phyloP scores from a whole-genome alignment of 2,888 invertebrate species.

The Plagodis dolabraria region DNA sequence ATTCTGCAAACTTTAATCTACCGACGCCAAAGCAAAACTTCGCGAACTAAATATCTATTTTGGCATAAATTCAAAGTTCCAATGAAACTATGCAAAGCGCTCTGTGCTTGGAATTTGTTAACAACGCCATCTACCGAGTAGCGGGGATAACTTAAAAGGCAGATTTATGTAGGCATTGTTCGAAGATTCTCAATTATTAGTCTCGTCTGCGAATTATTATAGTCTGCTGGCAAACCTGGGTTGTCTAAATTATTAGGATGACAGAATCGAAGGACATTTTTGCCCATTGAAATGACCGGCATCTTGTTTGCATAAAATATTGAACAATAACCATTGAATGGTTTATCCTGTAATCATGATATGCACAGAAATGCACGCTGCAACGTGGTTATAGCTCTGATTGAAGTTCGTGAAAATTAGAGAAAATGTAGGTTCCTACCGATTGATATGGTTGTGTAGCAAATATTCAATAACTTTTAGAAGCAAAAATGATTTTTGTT shows the following conservation, averaged over 20 bases:
- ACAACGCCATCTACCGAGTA: conserved; percentile 46
- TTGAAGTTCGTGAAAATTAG: no score
- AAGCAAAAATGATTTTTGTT: no score
- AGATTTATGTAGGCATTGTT: conserved; percentile 38
- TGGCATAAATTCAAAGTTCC: conserved; percentile 46
- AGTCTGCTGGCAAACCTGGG: neutral
- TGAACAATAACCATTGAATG: no score
- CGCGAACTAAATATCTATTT: conserved; percentile 35
- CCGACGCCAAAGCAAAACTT: conserved; percentile 35
- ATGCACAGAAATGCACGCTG: no score
- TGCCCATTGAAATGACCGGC: no score
- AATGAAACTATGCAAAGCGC: conserved; percentile 34
- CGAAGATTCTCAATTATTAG: conserved; percentile 11
- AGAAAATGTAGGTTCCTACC: no score
- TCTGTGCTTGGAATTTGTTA: conserved; percentile 33
- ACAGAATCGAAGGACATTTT: neutral
- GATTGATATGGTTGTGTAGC: no score
- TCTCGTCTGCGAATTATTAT: neutral
- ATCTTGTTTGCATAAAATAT: no score
- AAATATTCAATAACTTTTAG: no score
- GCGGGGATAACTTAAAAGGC: conserved; percentile 35
- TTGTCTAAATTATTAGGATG: conserved; percentile 1
- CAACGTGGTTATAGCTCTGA: no score
- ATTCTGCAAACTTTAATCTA: conserved; percentile 42
- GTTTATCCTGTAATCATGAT: no score